A percentile compares a stretch with the other conserved stretches of the same genome.
These are phyloP conservation scores for Psix sp. DNA, from an alignment of 1,140 invertebrate genomes.

Conservation along the genomic window DNA sequence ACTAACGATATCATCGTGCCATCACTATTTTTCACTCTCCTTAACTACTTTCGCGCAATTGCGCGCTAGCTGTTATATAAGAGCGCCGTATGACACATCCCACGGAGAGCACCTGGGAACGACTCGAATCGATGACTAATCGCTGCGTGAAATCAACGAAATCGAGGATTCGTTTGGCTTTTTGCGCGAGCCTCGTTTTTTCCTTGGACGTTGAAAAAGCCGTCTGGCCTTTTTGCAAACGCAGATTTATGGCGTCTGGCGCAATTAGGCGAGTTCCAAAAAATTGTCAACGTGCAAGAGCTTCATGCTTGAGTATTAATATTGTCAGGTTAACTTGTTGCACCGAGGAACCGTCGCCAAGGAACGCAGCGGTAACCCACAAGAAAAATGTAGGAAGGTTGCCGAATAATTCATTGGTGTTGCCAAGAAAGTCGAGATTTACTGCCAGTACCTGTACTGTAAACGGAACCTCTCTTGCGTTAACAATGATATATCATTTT, in stretches of 20 bases:
- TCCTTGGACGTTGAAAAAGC: no score
- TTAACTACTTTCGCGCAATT: slow-evolving; percentile 41
- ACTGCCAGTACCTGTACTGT: slow-evolving; percentile 39
- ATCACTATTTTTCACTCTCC: slow-evolving; percentile 37
- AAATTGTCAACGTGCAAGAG: slow-evolving; percentile 26
- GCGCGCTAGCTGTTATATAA: slow-evolving; percentile 23
- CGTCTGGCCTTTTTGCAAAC: no score
- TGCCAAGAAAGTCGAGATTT: slow-evolving; percentile 31
- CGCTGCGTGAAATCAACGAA: no score
- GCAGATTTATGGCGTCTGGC: neutral
- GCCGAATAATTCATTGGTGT: slow-evolving; percentile 52
- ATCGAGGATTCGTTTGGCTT: no score
- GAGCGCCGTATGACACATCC: slow-evolving; percentile 25
- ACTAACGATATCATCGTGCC: slow-evolving; percentile 18
- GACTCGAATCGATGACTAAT: no score
- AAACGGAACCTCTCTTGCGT: slow-evolving; percentile 40
- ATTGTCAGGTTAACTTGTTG: slow-evolving; percentile 41
- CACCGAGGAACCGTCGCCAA: slow-evolving; percentile 12
- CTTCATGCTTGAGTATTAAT: slow-evolving; percentile 25
- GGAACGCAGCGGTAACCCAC: neutral
- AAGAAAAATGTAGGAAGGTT: slow-evolving; percentile 40
- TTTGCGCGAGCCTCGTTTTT: no score
- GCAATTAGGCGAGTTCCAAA: slow-evolving; percentile 26
- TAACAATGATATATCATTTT: slow-evolving; percentile 40
- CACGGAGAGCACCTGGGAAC: slow-evolving; percentile 6